Base-by-base conservation (phyloP, 2,113 vertebrate genomes). In the Heterotilapia buettikoferi region DNA sequence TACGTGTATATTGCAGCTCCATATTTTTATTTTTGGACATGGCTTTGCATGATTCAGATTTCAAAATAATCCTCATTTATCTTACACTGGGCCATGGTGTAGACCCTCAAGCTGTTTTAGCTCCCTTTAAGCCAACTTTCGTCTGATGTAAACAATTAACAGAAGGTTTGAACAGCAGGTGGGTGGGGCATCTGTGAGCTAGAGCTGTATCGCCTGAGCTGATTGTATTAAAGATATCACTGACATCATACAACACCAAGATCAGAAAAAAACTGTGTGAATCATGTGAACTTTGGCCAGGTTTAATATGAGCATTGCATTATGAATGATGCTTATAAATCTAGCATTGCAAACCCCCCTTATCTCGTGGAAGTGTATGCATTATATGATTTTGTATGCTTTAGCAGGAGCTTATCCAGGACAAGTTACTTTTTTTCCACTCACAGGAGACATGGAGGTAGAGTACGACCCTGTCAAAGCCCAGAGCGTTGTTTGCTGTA, bases 381-480 rank as follows among this genome's bases (percentile, higher is more conserved):
- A 0, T 29, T 14, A 40, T 21, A 47, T 68, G 29, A 5, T 29
- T 78, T 13, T 16, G 18, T 6, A 50, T n/a, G 10, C 50, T 80
- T 38, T 13, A 36, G 19, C 29, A 63, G n/a, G 40, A 38, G 26
- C 31, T 38, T 47, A 26, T 9, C 47, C 16, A 18, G 9, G 6
- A 82, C 5, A 3, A 24, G 24, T 38, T 40, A 78, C 31, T 43
- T 43, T 10, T 19, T 47, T 80, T 7, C 13, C 82, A 95, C 96
- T 97, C 94, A 98, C 98, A 98, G 0, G 97, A 97, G 85, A 99
- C 95, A 56, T 99, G 98, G 73, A 99, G 97, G 94, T 98, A 99
- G 68, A 99, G 97, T 31, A 97, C 92, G 45, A 97, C 97, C 3
- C 92, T 97, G 92, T 98, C 98, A 57, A 95, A 97, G 5, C 98